phyloP scores from a whole-genome alignment of 1,140 invertebrate genomes.

The Vanessa tameamea region DNA sequence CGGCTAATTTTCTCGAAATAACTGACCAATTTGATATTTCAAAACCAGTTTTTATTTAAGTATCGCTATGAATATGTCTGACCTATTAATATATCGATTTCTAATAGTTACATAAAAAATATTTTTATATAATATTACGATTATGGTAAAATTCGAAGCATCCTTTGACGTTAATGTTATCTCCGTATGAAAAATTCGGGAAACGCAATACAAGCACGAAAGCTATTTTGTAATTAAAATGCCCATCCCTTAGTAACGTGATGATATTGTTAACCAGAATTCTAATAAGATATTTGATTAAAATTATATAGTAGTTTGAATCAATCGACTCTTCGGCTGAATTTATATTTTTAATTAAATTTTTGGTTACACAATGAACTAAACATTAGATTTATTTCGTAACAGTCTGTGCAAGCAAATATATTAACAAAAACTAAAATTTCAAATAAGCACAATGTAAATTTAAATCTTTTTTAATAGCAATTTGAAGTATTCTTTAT shows the following conservation, averaged over 20 bases:
- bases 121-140: constrained; percentile 34
- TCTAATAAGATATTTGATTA: constrained; percentile 27
- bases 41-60: constrained; percentile 24
- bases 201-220: constrained; percentile 46
- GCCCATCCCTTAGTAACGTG: constrained; percentile 42
- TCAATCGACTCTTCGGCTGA: no score
- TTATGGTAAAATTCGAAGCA: constrained; percentile 45
- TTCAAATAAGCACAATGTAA: no score
- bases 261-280: constrained; percentile 29
- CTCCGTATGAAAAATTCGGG: constrained; percentile 55
- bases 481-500: no score
- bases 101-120: neutral
- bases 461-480: no score
- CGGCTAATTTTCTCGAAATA: constrained; percentile 62
- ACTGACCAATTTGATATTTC: constrained; percentile 55
- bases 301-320: neutral
- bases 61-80: neutral
- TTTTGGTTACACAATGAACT: no score
- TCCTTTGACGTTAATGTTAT: constrained; percentile 49
- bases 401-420: no score
- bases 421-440: no score
- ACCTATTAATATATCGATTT: constrained; percentile 27
- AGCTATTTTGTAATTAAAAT: constrained; percentile 72
- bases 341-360: no score
- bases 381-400: no score